Conservation (phyloP, 2,888 invertebrate genomes). For the Crematogaster levior region DNA sequence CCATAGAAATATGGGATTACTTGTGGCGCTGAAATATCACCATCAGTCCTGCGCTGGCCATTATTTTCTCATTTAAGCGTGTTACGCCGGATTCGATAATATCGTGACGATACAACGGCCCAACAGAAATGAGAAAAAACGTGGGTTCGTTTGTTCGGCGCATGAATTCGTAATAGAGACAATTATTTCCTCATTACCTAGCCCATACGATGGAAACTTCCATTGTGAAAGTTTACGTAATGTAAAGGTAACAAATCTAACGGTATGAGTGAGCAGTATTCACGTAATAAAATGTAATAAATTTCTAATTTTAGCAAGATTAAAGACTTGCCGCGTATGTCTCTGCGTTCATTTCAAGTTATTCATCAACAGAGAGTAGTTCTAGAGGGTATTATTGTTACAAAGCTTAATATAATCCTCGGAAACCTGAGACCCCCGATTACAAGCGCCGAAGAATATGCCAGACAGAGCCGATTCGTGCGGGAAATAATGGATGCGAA, state of each 20-base stretch:
- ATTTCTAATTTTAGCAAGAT: not conserved
- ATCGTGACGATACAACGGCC: slow-evolving; percentile 68
- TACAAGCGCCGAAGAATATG: slow-evolving; percentile 56
- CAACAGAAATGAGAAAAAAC: slow-evolving; percentile 42
- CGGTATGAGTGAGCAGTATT: not conserved
- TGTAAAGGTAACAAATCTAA: not conserved
- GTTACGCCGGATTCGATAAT: slow-evolving; percentile 77
- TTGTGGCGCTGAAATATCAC: slow-evolving; percentile 33
- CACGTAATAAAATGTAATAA: slow-evolving; percentile 4
- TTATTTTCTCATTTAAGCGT: slow-evolving; percentile 83
- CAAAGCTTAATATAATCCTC: slow-evolving; percentile 18
- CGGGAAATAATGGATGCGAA: slow-evolving; percentile 46
- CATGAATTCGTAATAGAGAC: slow-evolving; percentile 75
- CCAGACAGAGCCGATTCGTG: slow-evolving; percentile 37
- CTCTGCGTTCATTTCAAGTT: slow-evolving; percentile 3
- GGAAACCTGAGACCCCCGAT: slow-evolving; percentile 64
- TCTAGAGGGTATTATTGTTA: slow-evolving; percentile 18
- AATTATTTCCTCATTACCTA: slow-evolving; percentile 79
- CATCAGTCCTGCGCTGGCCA: slow-evolving; percentile 60
- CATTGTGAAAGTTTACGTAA: not conserved
- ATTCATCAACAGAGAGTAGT: not conserved
- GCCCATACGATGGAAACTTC: not conserved
- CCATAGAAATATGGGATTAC: not conserved
- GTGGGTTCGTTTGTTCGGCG: slow-evolving; percentile 20
- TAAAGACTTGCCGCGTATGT: not conserved